Percentiles rank a stretch among this genome's conserved stretches.
Evolutionary conservation across 2,797 vertebrate genomes (phyloP).

Genomic region (Aphelocoma californica): DNA sequence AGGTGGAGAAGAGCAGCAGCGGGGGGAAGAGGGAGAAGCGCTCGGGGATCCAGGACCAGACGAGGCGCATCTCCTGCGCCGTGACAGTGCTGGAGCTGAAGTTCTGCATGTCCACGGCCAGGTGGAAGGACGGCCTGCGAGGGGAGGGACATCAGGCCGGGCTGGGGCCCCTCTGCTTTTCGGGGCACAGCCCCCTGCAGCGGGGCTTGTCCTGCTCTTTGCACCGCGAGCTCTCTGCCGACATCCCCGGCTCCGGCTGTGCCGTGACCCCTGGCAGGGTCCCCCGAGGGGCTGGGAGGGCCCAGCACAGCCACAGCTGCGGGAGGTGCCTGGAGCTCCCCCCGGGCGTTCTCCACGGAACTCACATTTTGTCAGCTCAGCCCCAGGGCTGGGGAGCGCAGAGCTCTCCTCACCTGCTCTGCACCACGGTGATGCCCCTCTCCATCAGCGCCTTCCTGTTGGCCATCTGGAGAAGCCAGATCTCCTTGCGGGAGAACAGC

Average conservation of each 20-base stretch:
- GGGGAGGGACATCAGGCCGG: not conserved
- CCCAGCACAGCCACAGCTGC: not conserved
- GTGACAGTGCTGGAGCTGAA: conserved; percentile 82
- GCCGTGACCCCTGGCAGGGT: not conserved
- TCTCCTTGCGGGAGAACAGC: conserved; percentile 84
- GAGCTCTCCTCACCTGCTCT: conserved; percentile 78
- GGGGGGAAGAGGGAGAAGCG: conserved; percentile 87
- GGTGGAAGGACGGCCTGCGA: conserved; percentile 76
- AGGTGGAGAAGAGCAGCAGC: conserved; percentile 78
- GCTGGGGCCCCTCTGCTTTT: not conserved
- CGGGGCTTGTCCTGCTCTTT: not conserved
- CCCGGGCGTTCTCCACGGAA: not conserved
- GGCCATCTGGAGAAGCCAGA: conserved; percentile 87
- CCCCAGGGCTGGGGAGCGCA: not conserved
- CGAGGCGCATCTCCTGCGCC: conserved; percentile 83
- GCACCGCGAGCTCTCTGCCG: not conserved
- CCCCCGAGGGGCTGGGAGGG: not conserved
- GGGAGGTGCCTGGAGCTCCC: not conserved
- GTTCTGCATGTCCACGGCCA: conserved; percentile 79
- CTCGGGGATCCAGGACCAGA: conserved; percentile 92
- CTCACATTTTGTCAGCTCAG: not conserved
- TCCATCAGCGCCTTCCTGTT: conserved; percentile 83
- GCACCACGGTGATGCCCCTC: conserved; percentile 81
- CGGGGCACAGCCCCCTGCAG: not conserved
- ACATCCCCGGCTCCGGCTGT: no score